These are phyloP conservation scores for Drosophila kokeensis DNA, from an alignment of 2,888 invertebrate species.

Conservation along the genomic window DNA sequence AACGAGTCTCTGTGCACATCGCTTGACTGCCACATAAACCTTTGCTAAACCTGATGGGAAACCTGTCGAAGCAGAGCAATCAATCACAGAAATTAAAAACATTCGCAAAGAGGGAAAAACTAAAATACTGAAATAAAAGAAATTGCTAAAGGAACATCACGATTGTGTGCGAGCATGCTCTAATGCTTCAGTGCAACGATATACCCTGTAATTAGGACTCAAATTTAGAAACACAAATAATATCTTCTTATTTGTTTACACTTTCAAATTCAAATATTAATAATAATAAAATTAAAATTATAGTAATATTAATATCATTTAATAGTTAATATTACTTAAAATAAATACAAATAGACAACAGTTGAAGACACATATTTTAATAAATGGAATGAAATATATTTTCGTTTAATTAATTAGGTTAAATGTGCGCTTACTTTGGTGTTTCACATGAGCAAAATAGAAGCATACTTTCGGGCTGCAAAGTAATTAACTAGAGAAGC, in stretches of 20 bases:
- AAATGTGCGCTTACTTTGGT: neutral
- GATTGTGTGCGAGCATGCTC: neutral
- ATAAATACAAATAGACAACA: neutral
- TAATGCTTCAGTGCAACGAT: neutral
- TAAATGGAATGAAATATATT: neutral
- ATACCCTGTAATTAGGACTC: slow-evolving; percentile 8
- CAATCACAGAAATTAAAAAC: slow-evolving; percentile 65
- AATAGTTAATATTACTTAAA: neutral
- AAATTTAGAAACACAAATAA: neutral
- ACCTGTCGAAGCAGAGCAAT: slow-evolving; percentile 33
- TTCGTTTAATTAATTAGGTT: neutral
- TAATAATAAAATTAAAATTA: neutral
- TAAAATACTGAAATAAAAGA: slow-evolving; percentile 21
- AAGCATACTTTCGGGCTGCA: neutral
- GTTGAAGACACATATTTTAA: neutral
- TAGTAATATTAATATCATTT: neutral
- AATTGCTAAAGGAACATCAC: slow-evolving; percentile 9
- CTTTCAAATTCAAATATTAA: neutral
- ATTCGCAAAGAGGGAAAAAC: slow-evolving; percentile 28
- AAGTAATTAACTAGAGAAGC: neutral
- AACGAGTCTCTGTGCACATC: slow-evolving; percentile 20
- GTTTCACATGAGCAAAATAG: neutral
- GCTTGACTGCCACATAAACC: slow-evolving; percentile 4
- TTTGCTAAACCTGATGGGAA: neutral
- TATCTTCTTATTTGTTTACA: neutral